Base-by-base conservation (phyloP, 1,140 invertebrate genomes). In the Trichoplusia ni region DNA sequence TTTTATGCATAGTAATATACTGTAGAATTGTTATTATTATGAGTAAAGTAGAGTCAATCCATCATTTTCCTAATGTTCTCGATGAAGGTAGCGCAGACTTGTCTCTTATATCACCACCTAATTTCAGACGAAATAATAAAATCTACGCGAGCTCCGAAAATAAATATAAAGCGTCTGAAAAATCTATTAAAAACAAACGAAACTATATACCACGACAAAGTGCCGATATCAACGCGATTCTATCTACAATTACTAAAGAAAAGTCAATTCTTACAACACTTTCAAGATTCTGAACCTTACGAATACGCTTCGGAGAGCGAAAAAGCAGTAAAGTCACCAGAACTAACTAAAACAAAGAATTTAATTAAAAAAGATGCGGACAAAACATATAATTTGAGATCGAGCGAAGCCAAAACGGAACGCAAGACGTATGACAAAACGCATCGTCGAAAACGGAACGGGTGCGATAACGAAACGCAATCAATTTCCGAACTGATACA, bases 181-280 rank as follows among this genome's bases (percentile, higher is more conserved):
- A 78, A 72, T 9, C 37, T 90, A 7, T 61, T 90, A 8, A 90
- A 87, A 71, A 56, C 38, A 0, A 85, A 73, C 46, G 87, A 90
- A 71, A 89, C 87, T 0, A 35, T 90, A 6, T 90, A 83, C 51
- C 74, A 90, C 64, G 86, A 90, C 65, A 89, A 88, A 77, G 87
- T 90, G 0, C 84, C 87, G 0, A 81, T 90, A 21, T 83, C 81
- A 8, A 89, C 84, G 0, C 79, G 89, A 4, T 90, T 90, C 42
- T 84, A 87, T 38, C 74, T 90, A 0, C 86, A 89, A 66, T 61
- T 90, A 1, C 60, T 90, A 2, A 90, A 88, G 56, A 80, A 67
- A 31, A 89, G 86, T 40, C 84, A 90, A 35, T 90, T 90, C 31
- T 9, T 86, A 1, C 67, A 79, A 27, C 58, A 74, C 0, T 90